Conservation (phyloP, 2,113 vertebrate genomes). For the Ranitomeya variabilis region DNA sequence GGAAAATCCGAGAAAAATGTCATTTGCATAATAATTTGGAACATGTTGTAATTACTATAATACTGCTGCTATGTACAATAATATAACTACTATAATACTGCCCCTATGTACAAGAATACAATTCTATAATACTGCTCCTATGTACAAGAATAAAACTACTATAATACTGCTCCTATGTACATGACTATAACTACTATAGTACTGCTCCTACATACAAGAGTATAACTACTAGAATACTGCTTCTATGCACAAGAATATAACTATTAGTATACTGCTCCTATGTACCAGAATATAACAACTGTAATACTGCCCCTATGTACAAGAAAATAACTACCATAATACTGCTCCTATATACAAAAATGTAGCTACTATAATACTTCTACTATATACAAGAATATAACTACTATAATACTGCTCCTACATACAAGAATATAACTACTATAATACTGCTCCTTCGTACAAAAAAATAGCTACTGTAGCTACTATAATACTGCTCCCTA, state of each 20-base stretch:
- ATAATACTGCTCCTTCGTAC: not conserved
- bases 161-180: not conserved
- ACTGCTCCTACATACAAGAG: not conserved
- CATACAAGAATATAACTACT: not conserved
- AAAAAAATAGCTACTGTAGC: too few relatives aligned
- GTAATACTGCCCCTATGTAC: not conserved
- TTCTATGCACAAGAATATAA: not conserved
- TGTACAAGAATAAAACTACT: slow-evolving; percentile 2
- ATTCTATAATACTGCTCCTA: not conserved
- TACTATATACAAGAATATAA: not conserved
- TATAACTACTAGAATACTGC: not conserved
- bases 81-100: slow-evolving; percentile 7
- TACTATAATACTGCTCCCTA: slow-evolving; percentile 4
- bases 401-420: not conserved
- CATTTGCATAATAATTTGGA: too few relatives aligned
- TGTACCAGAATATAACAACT: not conserved
- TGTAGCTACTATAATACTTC: too few relatives aligned
- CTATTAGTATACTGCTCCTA: not conserved
- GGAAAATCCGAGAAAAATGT: too few relatives aligned
- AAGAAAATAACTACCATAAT: not conserved
- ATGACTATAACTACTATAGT: not conserved
- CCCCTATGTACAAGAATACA: not conserved
- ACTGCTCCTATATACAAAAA: not conserved
- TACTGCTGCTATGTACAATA: not conserved
- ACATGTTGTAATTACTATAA: too few relatives aligned